Conservation (phyloP, 2,113 vertebrate species). For the Hippocampus barbouri region DNA sequence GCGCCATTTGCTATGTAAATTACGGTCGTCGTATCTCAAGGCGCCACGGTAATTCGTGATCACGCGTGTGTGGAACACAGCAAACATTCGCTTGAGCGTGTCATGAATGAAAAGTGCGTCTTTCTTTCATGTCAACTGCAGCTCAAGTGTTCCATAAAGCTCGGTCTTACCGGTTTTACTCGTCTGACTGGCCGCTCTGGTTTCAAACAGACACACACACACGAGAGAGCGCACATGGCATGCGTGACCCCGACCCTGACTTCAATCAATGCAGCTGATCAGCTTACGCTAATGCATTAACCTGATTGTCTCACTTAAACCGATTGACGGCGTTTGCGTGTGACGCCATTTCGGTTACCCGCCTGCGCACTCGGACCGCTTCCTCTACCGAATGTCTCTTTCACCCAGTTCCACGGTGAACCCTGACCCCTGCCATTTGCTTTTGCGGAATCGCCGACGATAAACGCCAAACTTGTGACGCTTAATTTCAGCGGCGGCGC, state of each 20-base stretch:
- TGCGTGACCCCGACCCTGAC: slow-evolving; percentile 27
- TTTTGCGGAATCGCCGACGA: slow-evolving; percentile 37
- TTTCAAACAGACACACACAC: not conserved
- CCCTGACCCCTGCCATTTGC: slow-evolving; percentile 35
- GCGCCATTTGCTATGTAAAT: too few relatives aligned
- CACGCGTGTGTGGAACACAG: not conserved
- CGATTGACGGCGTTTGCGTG: slow-evolving; percentile 6
- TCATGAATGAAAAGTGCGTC: slow-evolving; percentile 5
- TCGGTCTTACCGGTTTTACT: not conserved
- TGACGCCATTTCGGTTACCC: not conserved
- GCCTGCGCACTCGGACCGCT: not conserved
- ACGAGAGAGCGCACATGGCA: slow-evolving; percentile 7
- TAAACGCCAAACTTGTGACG: slow-evolving; percentile 23
- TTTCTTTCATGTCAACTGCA: slow-evolving; percentile 3
- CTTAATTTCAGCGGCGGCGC: not conserved
- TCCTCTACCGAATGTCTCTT: slow-evolving; percentile 23
- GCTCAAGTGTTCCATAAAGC: not conserved
- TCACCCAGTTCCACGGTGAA: slow-evolving; percentile 53
- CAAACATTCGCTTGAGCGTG: not conserved
- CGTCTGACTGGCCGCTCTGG: not conserved
- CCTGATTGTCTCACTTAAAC: slow-evolving; percentile 32
- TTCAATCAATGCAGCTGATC: slow-evolving; percentile 37
- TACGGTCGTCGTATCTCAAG: too few relatives aligned
- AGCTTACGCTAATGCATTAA: slow-evolving; percentile 53
- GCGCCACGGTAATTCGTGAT: not conserved